Percentiles rank a stretch among this genome's conserved stretches.
Conservation (phyloP, 1,140 invertebrate species). For the Lasioglossum albipes region DNA sequence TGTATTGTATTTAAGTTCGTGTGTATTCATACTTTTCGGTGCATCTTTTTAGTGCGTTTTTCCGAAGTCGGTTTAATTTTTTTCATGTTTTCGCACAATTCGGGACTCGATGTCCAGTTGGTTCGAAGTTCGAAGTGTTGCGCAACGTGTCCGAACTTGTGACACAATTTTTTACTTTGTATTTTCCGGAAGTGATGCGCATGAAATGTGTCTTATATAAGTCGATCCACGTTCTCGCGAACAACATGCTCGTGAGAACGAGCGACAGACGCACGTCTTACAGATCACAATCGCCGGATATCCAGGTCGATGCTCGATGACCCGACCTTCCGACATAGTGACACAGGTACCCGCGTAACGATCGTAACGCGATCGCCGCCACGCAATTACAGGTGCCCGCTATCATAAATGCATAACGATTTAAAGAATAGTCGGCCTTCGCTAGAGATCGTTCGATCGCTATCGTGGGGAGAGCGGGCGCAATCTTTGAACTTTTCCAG, state of each 20-base stretch:
- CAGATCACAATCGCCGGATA: conserved; percentile 66
- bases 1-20: too few relatives aligned
- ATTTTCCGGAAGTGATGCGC: not conserved
- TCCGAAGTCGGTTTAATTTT: too few relatives aligned
- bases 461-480: too few relatives aligned
- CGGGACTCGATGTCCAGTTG: too few relatives aligned
- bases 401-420: not conserved
- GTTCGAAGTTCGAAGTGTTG: too few relatives aligned
- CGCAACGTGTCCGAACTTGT: not conserved
- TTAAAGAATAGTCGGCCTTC: too few relatives aligned
- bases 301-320: conserved; percentile 65
- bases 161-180: not conserved
- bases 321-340: conserved; percentile 21
- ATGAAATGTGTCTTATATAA: not conserved
- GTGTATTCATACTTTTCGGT: too few relatives aligned
- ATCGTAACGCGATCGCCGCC: not conserved
- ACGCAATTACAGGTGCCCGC: not conserved
- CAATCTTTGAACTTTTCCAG: too few relatives aligned
- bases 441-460: too few relatives aligned
- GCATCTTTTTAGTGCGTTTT: too few relatives aligned
- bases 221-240: not conserved
- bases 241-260: conserved; percentile 29
- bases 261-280: conserved; percentile 18
- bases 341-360: not conserved
- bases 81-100: too few relatives aligned